These are phyloP conservation scores for Salarias fasciatus DNA, from an alignment of 2,797 vertebrate genomes.

Conservation along the genomic window DNA sequence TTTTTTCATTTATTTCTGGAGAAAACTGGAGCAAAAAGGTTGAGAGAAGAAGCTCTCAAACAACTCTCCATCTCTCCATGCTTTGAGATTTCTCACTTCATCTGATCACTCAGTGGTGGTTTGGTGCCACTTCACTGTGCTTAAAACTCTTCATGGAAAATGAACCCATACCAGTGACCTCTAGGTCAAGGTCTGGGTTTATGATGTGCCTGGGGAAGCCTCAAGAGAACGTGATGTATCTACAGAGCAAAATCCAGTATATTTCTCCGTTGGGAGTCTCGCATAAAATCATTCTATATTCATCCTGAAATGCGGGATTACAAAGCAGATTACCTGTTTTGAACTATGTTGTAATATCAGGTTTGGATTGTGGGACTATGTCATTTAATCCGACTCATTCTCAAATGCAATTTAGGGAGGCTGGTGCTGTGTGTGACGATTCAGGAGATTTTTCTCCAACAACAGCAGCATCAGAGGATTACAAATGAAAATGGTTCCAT, in stretches of 20 bases:
- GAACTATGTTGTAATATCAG: constrained; percentile 40
- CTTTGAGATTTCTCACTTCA: background rate
- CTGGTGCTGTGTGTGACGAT: constrained; percentile 33
- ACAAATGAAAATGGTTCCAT: constrained; percentile 18
- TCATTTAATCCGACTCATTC: constrained; percentile 44
- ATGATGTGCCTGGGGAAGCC: constrained; percentile 18
- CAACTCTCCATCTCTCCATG: background rate
- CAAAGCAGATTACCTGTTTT: constrained; percentile 37
- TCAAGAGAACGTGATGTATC: constrained; percentile 19
- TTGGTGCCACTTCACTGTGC: constrained; percentile 22
- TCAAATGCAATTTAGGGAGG: constrained; percentile 31
- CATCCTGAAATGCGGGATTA: constrained; percentile 55
- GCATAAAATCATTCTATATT: constrained; percentile 58
- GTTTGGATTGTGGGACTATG: constrained; percentile 28
- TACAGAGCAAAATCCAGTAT: constrained; percentile 3
- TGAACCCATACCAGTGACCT: constrained; percentile 49
- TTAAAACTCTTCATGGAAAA: constrained; percentile 61
- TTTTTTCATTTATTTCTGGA: background rate
- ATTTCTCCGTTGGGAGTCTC: constrained; percentile 39
- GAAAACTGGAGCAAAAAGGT: constrained; percentile 1
- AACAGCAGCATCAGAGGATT: constrained; percentile 27
- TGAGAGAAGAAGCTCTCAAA: constrained; percentile 6
- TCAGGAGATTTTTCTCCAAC: constrained; percentile 23
- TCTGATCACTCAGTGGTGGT: constrained; percentile 1
- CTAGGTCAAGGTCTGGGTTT: constrained; percentile 31